phyloP scores from a whole-genome alignment of 2,888 invertebrate species.

The Baccha elongata region DNA sequence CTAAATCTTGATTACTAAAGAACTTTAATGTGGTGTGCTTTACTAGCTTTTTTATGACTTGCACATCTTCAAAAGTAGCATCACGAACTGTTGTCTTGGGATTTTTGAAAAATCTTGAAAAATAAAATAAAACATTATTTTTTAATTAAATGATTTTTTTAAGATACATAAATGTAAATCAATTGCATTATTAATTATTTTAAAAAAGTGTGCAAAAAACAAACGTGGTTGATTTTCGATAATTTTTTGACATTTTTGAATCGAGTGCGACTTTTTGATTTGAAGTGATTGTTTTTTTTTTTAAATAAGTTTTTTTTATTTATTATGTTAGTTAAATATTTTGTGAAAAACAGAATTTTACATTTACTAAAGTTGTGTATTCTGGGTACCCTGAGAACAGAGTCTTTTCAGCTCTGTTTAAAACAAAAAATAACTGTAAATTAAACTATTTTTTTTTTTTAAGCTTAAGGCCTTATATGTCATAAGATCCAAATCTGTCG shows the following conservation, averaged over 20 bases:
- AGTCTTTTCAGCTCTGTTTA: no score
- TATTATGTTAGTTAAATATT: no score
- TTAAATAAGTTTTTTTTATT: neutral
- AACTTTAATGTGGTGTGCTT: neutral
- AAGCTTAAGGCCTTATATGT: no score
- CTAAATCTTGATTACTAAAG: slow-evolving; percentile 38
- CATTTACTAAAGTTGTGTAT: no score
- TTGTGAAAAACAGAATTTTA: no score
- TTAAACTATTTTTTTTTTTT: no score
- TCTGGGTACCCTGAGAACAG: no score
- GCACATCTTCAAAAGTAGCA: slow-evolving; percentile 30
- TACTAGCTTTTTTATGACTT: neutral
- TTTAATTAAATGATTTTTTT: neutral
- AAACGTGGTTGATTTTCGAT: slow-evolving; percentile 10
- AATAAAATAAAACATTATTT: neutral
- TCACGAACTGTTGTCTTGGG: slow-evolving; percentile 32
- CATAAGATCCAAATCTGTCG: no score
- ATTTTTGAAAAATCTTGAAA: neutral
- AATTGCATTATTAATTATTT: no score
- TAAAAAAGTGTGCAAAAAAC: neutral
- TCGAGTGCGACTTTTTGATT: neutral
- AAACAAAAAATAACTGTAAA: no score
- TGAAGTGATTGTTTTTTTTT: neutral
- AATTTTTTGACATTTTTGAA: slow-evolving; percentile 5
- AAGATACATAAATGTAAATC: no score